These are phyloP conservation scores for Picus viridis DNA, from an alignment of 2,797 vertebrate species.

Conservation along the genomic window DNA sequence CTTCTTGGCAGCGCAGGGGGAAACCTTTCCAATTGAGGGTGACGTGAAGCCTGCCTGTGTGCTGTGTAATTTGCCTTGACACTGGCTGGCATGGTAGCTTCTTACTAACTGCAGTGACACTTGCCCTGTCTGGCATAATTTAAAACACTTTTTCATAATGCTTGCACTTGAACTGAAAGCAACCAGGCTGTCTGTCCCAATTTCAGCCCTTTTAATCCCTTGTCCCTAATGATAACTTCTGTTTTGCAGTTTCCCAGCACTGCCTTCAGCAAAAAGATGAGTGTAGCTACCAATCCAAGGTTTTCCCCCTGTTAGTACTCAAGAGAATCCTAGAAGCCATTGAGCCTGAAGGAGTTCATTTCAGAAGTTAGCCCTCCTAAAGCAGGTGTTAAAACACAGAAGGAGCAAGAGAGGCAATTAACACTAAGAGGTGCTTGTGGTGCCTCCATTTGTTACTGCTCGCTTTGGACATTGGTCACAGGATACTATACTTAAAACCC, in stretches of 20 bases:
- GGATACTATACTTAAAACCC: not conserved
- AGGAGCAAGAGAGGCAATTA: conserved; percentile 5
- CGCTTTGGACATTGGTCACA: not conserved
- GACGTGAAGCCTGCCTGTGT: not conserved
- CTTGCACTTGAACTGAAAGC: conserved; percentile 38
- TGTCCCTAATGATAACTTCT: not conserved
- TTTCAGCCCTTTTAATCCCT: conserved; percentile 17
- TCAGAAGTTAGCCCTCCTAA: conserved; percentile 9
- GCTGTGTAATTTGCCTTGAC: conserved; percentile 16
- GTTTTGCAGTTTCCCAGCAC: conserved; percentile 16
- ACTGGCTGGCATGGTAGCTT: conserved; percentile 18
- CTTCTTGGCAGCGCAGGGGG: not conserved
- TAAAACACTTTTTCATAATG: conserved; percentile 4
- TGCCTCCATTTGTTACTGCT: not conserved
- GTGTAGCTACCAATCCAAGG: not conserved
- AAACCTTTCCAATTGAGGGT: not conserved
- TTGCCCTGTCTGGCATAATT: conserved; percentile 17
- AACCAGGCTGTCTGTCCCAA: conserved; percentile 46
- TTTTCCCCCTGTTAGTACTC: not conserved
- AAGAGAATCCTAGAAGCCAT: not conserved
- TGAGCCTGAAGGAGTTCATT: conserved; percentile 37
- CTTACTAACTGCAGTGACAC: not conserved
- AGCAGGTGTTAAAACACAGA: not conserved
- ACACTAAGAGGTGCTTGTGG: not conserved
- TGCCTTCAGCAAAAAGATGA: conserved; percentile 24